Evolutionary conservation across 30 jellyfish, hydroid and myxozoan species (phyloP).

Genomic region (Cassiopea andromeda): DNA sequence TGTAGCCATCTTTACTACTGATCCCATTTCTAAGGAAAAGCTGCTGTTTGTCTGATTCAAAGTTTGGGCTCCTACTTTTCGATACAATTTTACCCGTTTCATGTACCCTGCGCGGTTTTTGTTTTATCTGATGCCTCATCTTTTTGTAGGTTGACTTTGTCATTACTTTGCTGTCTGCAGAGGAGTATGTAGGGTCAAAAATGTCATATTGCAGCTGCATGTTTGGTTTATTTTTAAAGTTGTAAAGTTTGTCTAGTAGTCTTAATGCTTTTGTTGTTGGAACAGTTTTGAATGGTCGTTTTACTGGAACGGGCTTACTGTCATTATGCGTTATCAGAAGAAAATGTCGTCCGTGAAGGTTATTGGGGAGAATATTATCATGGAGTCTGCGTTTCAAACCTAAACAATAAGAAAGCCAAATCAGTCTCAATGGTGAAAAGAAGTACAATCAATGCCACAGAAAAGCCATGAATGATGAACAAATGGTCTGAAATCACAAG

Average conservation of each 20-base stretch:
- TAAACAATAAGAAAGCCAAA: not conserved
- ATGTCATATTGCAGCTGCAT: constrained; percentile 44
- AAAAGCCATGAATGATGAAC: not conserved
- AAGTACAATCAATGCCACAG: not conserved
- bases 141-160: constrained; percentile 21
- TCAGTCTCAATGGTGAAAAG: not conserved
- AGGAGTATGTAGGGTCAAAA: constrained; percentile 60
- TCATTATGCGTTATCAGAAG: constrained; percentile 30
- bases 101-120: not conserved
- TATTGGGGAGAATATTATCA: not conserved
- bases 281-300: constrained; percentile 20
- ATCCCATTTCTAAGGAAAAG: constrained; percentile 46
- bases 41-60: constrained; percentile 20
- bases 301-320: constrained; percentile 34
- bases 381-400: not conserved
- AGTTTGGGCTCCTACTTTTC: not conserved
- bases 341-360: constrained; percentile 37
- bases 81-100: not conserved
- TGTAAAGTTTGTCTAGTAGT: constrained; percentile 45
- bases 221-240: not conserved
- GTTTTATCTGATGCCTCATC: not conserved
- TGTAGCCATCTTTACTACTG: not conserved
- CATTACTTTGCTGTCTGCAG: constrained; percentile 15
- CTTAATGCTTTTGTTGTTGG: constrained; percentile 43
- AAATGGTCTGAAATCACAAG: too few relatives aligned